Base-by-base conservation (phyloP, 2,888 invertebrate species). In the Polia nebulosa region DNA sequence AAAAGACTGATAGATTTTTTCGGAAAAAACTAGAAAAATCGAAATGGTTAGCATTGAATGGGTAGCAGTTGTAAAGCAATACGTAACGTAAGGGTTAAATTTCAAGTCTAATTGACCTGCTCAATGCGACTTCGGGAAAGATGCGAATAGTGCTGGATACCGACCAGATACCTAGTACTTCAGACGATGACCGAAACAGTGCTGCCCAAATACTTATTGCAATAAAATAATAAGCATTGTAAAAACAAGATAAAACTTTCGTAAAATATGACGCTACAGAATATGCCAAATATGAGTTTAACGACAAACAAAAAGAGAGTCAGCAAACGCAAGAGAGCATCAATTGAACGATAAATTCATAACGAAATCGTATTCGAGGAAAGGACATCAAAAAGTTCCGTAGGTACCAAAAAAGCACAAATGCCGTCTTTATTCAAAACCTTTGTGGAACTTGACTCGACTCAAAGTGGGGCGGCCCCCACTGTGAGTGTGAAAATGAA, bases 391-490 rank as follows among this genome's bases (percentile, higher is more conserved):
- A 86, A 89, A 90, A 87, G 84, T 89, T 87, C 73, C 74, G 75
- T n/a, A n/a, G n/a, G n/a, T 72, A 58, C 80, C 78, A 84, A 89
- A 91, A 88, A 85, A 88, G 87, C 87, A 86, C 89, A 88, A 91
- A 88, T 87, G 82, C 80, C 87, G 85, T 89, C 87, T 89, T 89
- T 89, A 91, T 91, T 90, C 90, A 88, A 87, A 89, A 88, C 89
- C 89, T 90, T 91, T 90, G 89, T 89, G 83, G 76, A 87, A 91
- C 88, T 89, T 91, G 90, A 90, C 90, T 74, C 72, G 76, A 58
- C 56, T 29, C 41, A 79, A 87, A 89, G 86, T 87, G 84, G 81
- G 76, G 78, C 71, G 81, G 82, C 82, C 83, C 64, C 78, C 80
- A 81, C 76, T 72, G 78, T 58, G 82, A 88, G 88, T 89, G 88